Evolutionary conservation across 2,797 vertebrate species (phyloP), one percentile per base, ranked within the genome.

Genomic region (Poecile montanus): DNA sequence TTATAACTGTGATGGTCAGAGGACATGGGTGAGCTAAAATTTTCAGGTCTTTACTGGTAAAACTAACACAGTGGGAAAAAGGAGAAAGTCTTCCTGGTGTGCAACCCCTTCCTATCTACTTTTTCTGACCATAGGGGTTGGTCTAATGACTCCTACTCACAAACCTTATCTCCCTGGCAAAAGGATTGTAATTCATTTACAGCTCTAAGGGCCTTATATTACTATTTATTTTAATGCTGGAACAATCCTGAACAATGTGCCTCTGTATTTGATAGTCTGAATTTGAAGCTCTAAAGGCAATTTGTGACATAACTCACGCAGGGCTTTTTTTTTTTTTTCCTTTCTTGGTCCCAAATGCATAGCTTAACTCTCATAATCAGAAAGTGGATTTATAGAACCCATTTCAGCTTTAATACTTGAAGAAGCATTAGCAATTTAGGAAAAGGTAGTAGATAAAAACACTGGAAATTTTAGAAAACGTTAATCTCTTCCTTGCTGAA

Each of bases 381-480:
- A 83, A 89, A 89, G 85, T 73, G 44, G 66, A 83, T 88, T 94
- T 88, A 75, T 40, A 88, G 58, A 89, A 89, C 40, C 58, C 54
- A 84, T 75, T 80, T 82, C 42, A 77, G 48, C 73, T 84, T 80
- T 95, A 94, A 85, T 81, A 95, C 79, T 11, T 50, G 73, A 88
- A 78, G 73, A 74, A 91, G 62, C 82, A 75, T 94, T 91, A 95
- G 78, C 73, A 90, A 63, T 94, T 91, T 90, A 92, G 56, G 73
- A 78, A 92, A 83, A 95, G 53, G 66, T 88, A 68, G 27, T 34
- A 83, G 75, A 91, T 88, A 86, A 91, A 96, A 92, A 81, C 38
- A 48, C 26, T 75, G 62, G 82, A 83, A 92, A 86, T 77, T 89
- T 93, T 78, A 89, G 62, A 89, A 89, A 91, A 93, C 70, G 62